Evolutionary conservation across 2,797 vertebrate species (phyloP).

Genomic region (Girardinus metallicus): DNA sequence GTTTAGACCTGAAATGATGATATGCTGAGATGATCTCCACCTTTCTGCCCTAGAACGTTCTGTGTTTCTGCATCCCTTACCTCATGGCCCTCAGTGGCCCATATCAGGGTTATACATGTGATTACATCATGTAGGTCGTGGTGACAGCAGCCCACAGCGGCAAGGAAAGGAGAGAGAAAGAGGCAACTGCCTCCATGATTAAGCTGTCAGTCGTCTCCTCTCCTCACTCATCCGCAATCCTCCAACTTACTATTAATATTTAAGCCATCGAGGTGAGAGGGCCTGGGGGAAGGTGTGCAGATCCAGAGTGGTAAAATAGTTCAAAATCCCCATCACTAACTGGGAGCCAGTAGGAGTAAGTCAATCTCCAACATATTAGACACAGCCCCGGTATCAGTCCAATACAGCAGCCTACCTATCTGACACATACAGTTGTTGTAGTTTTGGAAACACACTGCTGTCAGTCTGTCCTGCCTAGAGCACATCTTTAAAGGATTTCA

Average conservation of each 20-base stretch:
- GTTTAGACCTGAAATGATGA: slow-evolving; percentile 51
- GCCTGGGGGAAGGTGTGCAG: slow-evolving; percentile 76
- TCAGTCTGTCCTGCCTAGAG: slow-evolving; percentile 41
- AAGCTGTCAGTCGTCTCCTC: slow-evolving; percentile 77
- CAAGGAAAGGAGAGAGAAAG: slow-evolving; percentile 57
- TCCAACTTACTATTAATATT: slow-evolving; percentile 80
- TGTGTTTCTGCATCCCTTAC: slow-evolving; percentile 47
- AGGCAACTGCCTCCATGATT: slow-evolving; percentile 76
- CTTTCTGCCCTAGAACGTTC: background rate
- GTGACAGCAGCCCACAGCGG: slow-evolving; percentile 78
- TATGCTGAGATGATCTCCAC: slow-evolving; percentile 43
- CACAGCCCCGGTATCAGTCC: slow-evolving; percentile 73
- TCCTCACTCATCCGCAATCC: slow-evolving; percentile 68
- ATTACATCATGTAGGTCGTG: slow-evolving; percentile 82
- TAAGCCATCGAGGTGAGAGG: slow-evolving; percentile 75
- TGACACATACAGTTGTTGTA: slow-evolving; percentile 41
- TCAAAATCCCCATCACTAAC: slow-evolving; percentile 73
- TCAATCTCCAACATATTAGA: slow-evolving; percentile 76
- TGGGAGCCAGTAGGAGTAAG: slow-evolving; percentile 64
- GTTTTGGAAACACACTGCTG: slow-evolving; percentile 46
- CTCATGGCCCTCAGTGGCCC: slow-evolving; percentile 59
- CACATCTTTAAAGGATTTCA: slow-evolving; percentile 47
- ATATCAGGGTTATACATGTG: slow-evolving; percentile 77
- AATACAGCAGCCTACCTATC: slow-evolving; percentile 67
- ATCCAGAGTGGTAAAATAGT: slow-evolving; percentile 77